Evolutionary conservation across 2,113 vertebrate species (phyloP), one percentile per base, ranked within the genome.

Genomic region (Mugil cephalus): DNA sequence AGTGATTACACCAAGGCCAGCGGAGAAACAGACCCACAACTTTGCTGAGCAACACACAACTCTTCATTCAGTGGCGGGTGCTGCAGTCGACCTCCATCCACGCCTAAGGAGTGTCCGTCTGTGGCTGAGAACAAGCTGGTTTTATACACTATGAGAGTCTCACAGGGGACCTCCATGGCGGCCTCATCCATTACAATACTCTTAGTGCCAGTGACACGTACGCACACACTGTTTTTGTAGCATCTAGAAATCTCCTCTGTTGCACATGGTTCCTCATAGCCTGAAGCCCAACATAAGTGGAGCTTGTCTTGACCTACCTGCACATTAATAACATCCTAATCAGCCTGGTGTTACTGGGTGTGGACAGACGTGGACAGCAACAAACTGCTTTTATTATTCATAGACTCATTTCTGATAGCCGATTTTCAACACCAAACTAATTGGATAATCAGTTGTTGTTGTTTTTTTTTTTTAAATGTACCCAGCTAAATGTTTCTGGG

Each of bases 101-200:
- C 48, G 36, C 18, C 4, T 40, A 24, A 7, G 8, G 14, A 84
- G 47, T 53, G 43, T 43, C 53, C 60, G 58, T 13, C 61, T 69
- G 59, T 64, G 51, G 43, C 39, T 17, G 10, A 35, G 14, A 85
- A 67, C 63, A 42, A 24, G 45, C 70, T 63, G 77, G 77, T 77
- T 92, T 93, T 93, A 93, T 94, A 92, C 79, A 88, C 72, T 42
- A 21, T 2, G 9, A 55, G 51, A 40, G 60, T 52, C 83, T 90
- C 90, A 89, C 88, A 64, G 65, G 91, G 90, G 89, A 90, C 88
- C 56, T 55, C 56, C 45, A 66, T 42, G 67, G 62, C 30, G 43
- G 65, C 72, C 93, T 89, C 91, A 89, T 93, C 91, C 89, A 92
- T 90, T 90, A 91, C 77, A 86, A 74, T 87, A 74, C 62, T 60